Conservation (phyloP, 2,797 vertebrate genomes). For the Pelochelys cantorii region DNA sequence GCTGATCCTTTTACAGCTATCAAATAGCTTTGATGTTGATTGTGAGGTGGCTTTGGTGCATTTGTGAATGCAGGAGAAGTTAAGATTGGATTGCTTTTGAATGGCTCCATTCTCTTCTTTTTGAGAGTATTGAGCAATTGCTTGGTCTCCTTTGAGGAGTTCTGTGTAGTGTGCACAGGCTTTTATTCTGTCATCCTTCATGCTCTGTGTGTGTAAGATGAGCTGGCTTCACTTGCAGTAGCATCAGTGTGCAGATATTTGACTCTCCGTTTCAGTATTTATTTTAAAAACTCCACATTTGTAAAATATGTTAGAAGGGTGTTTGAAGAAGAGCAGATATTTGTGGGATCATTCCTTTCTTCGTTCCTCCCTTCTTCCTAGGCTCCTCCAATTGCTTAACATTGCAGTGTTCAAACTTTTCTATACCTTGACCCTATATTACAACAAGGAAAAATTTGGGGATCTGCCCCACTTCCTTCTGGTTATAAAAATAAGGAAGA, state of each 20-base stretch:
- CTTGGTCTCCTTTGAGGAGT: background rate
- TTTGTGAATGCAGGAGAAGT: constrained; percentile 28
- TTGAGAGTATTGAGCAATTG: background rate
- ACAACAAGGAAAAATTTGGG: background rate
- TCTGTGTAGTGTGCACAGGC: background rate
- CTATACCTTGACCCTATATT: background rate
- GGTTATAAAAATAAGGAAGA: background rate
- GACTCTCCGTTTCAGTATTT: background rate
- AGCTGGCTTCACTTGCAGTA: background rate
- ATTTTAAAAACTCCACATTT: background rate
- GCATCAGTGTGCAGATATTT: background rate
- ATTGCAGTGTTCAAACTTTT: background rate
- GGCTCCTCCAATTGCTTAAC: background rate
- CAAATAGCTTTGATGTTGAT: background rate
- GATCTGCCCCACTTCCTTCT: background rate
- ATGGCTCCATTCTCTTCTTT: background rate
- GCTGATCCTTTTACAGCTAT: background rate
- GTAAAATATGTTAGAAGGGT: background rate
- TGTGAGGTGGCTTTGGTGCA: background rate
- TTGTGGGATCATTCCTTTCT: background rate
- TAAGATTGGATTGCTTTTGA: constrained; percentile 9
- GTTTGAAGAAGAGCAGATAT: background rate
- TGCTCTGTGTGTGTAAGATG: background rate
- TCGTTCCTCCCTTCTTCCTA: background rate
- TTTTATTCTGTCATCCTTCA: background rate